Evolutionary conservation across 1,140 invertebrate species (phyloP), one percentile per base, ranked within the genome.

Genomic region (Brachionus rubens): DNA sequence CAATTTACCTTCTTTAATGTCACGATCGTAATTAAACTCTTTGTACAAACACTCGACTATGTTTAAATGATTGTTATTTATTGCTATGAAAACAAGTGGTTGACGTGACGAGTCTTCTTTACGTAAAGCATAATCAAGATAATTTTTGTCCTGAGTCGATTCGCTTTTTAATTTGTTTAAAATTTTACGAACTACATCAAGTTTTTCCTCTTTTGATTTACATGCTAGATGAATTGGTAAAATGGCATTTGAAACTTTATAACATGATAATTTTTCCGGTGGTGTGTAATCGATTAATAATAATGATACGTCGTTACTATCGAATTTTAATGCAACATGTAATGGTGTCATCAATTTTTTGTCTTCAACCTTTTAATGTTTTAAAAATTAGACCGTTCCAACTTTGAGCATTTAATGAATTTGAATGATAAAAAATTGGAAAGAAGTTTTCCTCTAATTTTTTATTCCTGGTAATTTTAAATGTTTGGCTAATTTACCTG

Each of bases 1-100:
- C n/a, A 40, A 12, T 40, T 72, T 72, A 12, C 68, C 68, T 30
- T 72, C 68, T 36, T 54, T 54, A 14, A 36, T 33, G n/a, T 72
- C 68, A 16, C 36, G n/a, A 21, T 72, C 68, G 6, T 50, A 48
- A 16, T 72, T 26, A 40, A 33, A 72, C 6, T 72, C 68, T 36
- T 54, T 48, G 46, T 40, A 54, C 6, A 72, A 10, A 4, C 19
- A 16, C 24, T 72, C 68, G 6, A 72, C 50, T 72, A 72, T 48
- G 46, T 26, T 19, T 14, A 72, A 72, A 50, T 72, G 68, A 33
- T 54, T 72, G 28, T 72, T 72, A 28, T 72, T 54, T 48, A 72
- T 72, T 50, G 68, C 68, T 4, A 72, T 72, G n/a, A 43, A 43
- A 12, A 50, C 30, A 5, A 72, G 12, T 5, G 68, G 43, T 24